Evolutionary conservation across 2,797 vertebrate genomes (phyloP).

Genomic region (Spinus olivaceus): DNA sequence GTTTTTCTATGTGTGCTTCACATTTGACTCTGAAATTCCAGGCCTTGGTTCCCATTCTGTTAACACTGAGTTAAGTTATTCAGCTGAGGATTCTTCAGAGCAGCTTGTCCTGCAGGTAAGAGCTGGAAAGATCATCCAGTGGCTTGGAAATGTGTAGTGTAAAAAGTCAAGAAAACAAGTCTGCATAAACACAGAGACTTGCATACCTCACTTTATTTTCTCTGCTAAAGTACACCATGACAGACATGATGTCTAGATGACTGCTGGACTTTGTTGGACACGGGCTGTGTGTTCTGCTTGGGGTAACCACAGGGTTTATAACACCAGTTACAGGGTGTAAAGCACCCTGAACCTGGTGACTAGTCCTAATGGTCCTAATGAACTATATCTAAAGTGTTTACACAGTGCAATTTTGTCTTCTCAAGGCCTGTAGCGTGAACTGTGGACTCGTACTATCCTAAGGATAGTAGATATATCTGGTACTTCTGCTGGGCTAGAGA

Average conservation of each 20-base stretch:
- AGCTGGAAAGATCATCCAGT: not conserved
- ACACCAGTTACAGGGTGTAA: not conserved
- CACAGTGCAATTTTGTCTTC: not conserved
- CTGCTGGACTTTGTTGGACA: not conserved
- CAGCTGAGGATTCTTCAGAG: not conserved
- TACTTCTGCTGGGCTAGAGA: not conserved
- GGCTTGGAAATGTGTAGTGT: not conserved
- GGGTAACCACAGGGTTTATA: not conserved
- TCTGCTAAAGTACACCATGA: not conserved
- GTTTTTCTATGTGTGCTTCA: not conserved
- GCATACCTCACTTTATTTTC: not conserved
- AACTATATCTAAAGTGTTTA: not conserved
- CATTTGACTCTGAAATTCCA: slow-evolving; percentile 16
- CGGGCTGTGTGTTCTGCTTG: accelerated
- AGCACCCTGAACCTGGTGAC: not conserved
- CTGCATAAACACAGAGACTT: not conserved
- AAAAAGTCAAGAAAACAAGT: slow-evolving; percentile 5
- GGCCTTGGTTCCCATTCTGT: not conserved
- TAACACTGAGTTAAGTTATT: not conserved
- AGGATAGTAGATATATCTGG: not conserved
- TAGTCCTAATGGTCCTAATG: not conserved
- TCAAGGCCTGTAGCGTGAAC: slow-evolving; percentile 18
- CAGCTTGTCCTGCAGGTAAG: not conserved
- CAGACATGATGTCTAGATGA: not conserved
- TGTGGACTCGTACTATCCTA: slow-evolving; percentile 19